Base-by-base conservation (phyloP, 2,888 invertebrate species). In the Electrophaes corylata region DNA sequence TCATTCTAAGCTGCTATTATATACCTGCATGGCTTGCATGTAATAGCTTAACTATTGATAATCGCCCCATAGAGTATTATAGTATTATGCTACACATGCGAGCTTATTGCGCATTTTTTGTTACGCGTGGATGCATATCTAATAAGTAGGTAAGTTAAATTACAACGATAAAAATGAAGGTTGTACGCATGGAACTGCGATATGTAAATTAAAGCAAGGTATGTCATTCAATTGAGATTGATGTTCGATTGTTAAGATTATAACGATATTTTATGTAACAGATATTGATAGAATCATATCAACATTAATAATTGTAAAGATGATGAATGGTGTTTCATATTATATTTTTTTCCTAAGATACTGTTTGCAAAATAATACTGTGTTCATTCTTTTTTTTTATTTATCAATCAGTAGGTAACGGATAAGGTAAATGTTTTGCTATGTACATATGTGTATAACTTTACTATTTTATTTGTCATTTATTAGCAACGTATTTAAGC, bases 1-100 rank as follows among this genome's bases (percentile, higher is more conserved):
- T 73, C 70, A 73, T 53, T 55, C 39, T 35, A 55, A 70, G 70
- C 69, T 72, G 76, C 69, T 71, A 83, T 81, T 80, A 79, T 74
- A 69, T 78, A 70, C 78, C 78, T 78, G 78, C 81, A 82, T 81
- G 71, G 71, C 65, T 72, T 76, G 75, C 78, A 72, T 68, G 76
- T 75, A 77, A 79, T 72, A 70, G 72, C 60, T 68, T 69, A 68
- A 72, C 70, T 68, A 67, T 67, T 69, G 69, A 74, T 83, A 79
- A 83, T 78, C 63, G 66, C 50, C 57, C 64, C 60, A 64, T 65
- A 58, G 60, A 61, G 57, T 64, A 71, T 51, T 54, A 55, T 46
- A 43, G 51, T 46, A 54, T 52, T 58, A 49, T 58, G 40, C 47
- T 44, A 69, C 68, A 54, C 60, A 75, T 70, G 70, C 69, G 50